phyloP scores from a whole-genome alignment of 2,888 invertebrate genomes.

The Selenia dentaria region DNA sequence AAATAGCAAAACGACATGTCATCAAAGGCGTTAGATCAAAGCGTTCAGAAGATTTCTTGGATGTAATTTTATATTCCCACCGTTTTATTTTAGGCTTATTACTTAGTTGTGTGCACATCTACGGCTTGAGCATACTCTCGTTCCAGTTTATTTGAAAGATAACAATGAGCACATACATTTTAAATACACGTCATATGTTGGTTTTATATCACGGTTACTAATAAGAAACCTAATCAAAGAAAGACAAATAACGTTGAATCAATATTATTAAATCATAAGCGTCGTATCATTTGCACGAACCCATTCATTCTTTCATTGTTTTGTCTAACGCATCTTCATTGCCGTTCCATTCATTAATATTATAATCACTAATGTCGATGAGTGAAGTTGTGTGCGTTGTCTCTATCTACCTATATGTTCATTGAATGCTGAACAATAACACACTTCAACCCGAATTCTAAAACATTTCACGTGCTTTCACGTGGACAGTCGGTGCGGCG shows the following conservation, averaged over 20 bases:
- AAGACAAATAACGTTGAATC: conserved; percentile 9
- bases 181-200: too few relatives aligned
- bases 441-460: conserved; percentile 16
- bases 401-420: neutral
- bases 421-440: conserved; percentile 16
- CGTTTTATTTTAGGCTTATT: too few relatives aligned
- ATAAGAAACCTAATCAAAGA: neutral
- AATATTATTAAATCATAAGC: conserved; percentile 19
- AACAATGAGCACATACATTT: too few relatives aligned
- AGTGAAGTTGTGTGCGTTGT: neutral
- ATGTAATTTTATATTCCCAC: too few relatives aligned
- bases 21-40: too few relatives aligned
- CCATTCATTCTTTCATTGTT: conserved; percentile 21
- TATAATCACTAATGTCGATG: conserved; percentile 4
- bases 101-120: too few relatives aligned
- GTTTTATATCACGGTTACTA: too few relatives aligned
- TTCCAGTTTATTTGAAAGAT: too few relatives aligned
- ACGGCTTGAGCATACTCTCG: too few relatives aligned
- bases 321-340: conserved; percentile 16
- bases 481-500: conserved; percentile 33
- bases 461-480: conserved; percentile 25
- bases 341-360: conserved; percentile 15
- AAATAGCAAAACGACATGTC: too few relatives aligned
- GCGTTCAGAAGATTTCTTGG: too few relatives aligned
- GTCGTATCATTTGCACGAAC: conserved; percentile 19